phyloP scores from a whole-genome alignment of 2,797 vertebrate species.

The Crax fasciolata region DNA sequence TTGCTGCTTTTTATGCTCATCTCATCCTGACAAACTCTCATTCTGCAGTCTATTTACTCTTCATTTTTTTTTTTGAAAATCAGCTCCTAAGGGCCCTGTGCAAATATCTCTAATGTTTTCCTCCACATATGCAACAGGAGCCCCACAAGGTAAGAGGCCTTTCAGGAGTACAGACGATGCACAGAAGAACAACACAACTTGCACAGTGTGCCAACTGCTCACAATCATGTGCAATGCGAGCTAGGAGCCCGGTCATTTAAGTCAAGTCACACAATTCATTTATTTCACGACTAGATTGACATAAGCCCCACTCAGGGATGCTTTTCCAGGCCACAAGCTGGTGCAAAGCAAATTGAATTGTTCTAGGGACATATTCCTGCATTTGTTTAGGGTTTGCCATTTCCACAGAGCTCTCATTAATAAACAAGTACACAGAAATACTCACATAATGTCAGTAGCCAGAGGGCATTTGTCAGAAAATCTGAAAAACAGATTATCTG shows the following conservation, averaged over 20 bases:
- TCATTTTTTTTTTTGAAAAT: not conserved
- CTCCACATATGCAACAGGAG: not conserved
- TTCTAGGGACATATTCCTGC: not conserved
- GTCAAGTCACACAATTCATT: slow-evolving; percentile 61
- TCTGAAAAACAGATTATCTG: not conserved
- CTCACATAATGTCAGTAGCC: accelerated
- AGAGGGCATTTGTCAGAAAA: slow-evolving; percentile 6
- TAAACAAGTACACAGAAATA: slow-evolving; percentile 12
- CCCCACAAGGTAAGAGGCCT: not conserved
- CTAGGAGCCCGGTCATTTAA: not conserved
- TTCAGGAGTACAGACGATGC: not conserved
- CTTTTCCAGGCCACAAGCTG: slow-evolving; percentile 44
- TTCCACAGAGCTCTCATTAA: slow-evolving; percentile 3
- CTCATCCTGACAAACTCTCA: not conserved
- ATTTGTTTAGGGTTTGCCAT: slow-evolving; percentile 50
- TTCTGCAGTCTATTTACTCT: not conserved
- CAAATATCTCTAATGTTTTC: not conserved
- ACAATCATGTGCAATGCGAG: not conserved
- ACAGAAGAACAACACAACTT: slow-evolving; percentile 4
- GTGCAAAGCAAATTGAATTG: slow-evolving; percentile 48
- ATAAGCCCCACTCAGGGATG: slow-evolving; percentile 12
- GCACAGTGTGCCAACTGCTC: not conserved
- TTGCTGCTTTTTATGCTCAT: not conserved
- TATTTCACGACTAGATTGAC: slow-evolving; percentile 57
- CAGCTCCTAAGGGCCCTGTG: not conserved